Evolutionary conservation across 2,113 vertebrate species (phyloP).

Genomic region (Calidris pugnax): DNA sequence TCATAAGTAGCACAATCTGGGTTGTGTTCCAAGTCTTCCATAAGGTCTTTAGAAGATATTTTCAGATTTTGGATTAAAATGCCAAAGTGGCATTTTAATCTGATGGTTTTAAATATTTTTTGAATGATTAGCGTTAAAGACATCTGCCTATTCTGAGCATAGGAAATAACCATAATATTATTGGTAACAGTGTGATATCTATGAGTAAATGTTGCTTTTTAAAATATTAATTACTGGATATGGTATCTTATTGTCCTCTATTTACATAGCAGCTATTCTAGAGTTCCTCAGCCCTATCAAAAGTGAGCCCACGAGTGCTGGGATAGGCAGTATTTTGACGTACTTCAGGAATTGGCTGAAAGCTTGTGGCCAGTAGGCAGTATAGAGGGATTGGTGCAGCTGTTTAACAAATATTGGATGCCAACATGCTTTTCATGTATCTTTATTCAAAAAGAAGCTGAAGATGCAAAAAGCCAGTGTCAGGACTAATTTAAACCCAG

Average conservation of each 20-base stretch:
- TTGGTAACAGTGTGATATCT: background rate
- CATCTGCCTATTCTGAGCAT: background rate
- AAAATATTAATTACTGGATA: background rate
- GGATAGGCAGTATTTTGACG: background rate
- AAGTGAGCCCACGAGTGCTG: background rate
- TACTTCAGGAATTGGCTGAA: background rate
- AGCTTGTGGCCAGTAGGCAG: background rate
- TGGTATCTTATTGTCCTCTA: background rate
- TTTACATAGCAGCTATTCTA: background rate
- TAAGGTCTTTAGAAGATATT: constrained; percentile 52
- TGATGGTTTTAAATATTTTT: constrained; percentile 26
- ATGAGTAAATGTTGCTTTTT: background rate
- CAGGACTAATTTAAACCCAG: background rate
- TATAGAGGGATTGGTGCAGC: background rate
- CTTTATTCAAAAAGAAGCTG: background rate
- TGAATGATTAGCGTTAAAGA: background rate
- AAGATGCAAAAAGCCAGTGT: background rate
- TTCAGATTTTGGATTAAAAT: constrained; percentile 64
- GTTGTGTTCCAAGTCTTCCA: constrained; percentile 21
- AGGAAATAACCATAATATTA: background rate
- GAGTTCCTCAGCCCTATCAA: background rate
- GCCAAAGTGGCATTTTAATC: constrained; percentile 48
- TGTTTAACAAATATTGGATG: background rate
- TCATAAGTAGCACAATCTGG: constrained; percentile 25
- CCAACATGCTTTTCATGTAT: background rate